Evolutionary conservation across 2,797 vertebrate species (phyloP), one percentile per base, ranked within the genome.

Genomic region (Limnodromus scolopaceus): DNA sequence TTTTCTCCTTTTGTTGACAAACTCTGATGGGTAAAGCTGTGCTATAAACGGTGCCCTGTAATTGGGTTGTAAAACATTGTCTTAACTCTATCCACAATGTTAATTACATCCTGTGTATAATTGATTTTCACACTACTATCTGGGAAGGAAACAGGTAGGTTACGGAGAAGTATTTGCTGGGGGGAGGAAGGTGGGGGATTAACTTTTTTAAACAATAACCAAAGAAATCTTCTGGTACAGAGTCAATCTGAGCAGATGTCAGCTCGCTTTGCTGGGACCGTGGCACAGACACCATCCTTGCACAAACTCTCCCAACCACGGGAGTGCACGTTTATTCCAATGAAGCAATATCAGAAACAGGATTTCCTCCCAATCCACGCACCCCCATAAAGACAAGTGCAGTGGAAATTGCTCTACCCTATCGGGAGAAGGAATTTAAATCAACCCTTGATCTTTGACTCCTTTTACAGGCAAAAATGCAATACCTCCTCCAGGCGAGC

Each of bases 71-170:
- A 96, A 93, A 94, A 93, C 91, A 69, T 7, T 81, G 85, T 92
- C 95, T 96, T 93, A 81, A 87, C 89, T 96, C 84, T 75, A 87
- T 91, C 87, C 92, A 95, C 90, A 82, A 58, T 22, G 85, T 88
- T 97, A 97, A 98, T 97, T 95, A 96, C 93, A 96, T 95, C 96
- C 93, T 96, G 94, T 25, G 68, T 89, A 46, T 92, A 97, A 96
- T 18, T 97, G 95, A 96, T 95, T 95, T 95, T 92, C 92, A 94
- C 89, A 93, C 89, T 39, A 64, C 53, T 69, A 46, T 70, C 87
- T 87, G 86, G 89, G 90, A 95, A 92, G 87, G 32, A 92, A 93
- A 55, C 64, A 92, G 91, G 93, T 89, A 81, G 60, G 63, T 75
- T 92, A 70, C 39, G 45, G 8, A 70, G 22, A 91, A 84, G 75